Conservation (phyloP, 2,113 vertebrate genomes). For the Alosa alosa region DNA sequence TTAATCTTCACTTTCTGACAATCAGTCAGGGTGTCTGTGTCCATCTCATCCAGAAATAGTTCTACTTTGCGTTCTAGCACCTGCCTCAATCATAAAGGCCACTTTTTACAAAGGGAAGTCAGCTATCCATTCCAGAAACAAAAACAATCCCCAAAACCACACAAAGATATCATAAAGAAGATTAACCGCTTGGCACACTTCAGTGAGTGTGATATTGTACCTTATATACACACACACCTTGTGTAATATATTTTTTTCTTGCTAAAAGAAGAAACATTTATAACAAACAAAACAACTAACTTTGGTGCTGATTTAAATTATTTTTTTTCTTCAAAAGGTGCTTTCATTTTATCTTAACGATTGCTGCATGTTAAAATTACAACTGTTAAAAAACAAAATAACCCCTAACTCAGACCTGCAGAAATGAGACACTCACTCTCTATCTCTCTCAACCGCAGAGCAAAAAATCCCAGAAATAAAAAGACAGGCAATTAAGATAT, state of each 20-base stretch:
- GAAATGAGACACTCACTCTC: not conserved
- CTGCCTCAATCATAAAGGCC: slow-evolving; percentile 60
- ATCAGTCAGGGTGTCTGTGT: slow-evolving; percentile 44
- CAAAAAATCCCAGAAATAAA: not conserved
- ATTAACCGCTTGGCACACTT: slow-evolving; percentile 50
- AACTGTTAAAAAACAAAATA: slow-evolving; percentile 2
- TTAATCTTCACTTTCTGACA: slow-evolving; percentile 53
- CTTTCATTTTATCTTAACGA: slow-evolving; percentile 47
- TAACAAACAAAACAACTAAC: slow-evolving; percentile 47
- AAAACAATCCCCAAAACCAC: slow-evolving; percentile 29
- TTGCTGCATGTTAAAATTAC: slow-evolving; percentile 14
- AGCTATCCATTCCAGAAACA: slow-evolving; percentile 38
- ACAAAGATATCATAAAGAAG: slow-evolving; percentile 32
- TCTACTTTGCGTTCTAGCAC: slow-evolving; percentile 46
- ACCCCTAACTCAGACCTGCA: not conserved
- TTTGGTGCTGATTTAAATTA: slow-evolving; percentile 59
- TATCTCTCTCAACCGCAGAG: slow-evolving; percentile 19
- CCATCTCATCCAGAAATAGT: slow-evolving; percentile 25
- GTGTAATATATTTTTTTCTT: slow-evolving; percentile 40
- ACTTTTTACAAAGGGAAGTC: slow-evolving; percentile 40
- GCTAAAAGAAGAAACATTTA: slow-evolving; percentile 1
- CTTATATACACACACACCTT: slow-evolving; percentile 63
- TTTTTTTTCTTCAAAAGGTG: slow-evolving; percentile 50
- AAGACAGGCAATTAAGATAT: not conserved
- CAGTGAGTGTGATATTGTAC: slow-evolving; percentile 57